Percentiles rank a stretch among this genome's conserved stretches.
phyloP scores from a whole-genome alignment of 2,113 vertebrate species.

The Phrynocephalus versicolor region DNA sequence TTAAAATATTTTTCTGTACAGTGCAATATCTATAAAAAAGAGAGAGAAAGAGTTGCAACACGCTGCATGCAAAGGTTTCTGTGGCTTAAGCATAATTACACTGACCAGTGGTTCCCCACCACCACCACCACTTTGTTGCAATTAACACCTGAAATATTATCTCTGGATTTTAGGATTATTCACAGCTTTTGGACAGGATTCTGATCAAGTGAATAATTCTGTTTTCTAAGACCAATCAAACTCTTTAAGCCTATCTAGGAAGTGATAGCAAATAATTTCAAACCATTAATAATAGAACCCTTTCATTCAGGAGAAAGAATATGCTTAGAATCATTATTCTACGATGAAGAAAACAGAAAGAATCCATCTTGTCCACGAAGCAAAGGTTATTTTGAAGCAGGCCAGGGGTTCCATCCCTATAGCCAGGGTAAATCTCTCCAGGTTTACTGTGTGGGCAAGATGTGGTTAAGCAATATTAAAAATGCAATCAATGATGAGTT shows the following conservation, averaged over 20 bases:
- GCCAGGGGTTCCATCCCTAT: slow-evolving; percentile 10
- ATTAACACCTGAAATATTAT: slow-evolving; percentile 51
- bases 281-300: not conserved
- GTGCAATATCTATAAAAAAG: slow-evolving; percentile 66
- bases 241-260: slow-evolving; percentile 9
- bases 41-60: slow-evolving; percentile 33
- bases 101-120: slow-evolving; percentile 38
- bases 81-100: slow-evolving; percentile 33
- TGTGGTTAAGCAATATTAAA: slow-evolving; percentile 44
- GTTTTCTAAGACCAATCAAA: not conserved
- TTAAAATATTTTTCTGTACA: slow-evolving; percentile 47
- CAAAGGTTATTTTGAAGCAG: not conserved
- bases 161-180: slow-evolving; percentile 21
- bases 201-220: not conserved
- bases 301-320: slow-evolving; percentile 24
- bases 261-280: not conserved
- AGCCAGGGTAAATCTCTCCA: slow-evolving; percentile 47
- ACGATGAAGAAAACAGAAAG: slow-evolving; percentile 26
- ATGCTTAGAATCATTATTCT: slow-evolving; percentile 8
- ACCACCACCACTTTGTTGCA: slow-evolving; percentile 58
- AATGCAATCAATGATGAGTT: slow-evolving; percentile 21
- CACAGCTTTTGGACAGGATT: slow-evolving; percentile 1
- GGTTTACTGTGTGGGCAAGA: slow-evolving; percentile 35
- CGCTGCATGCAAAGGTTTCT: slow-evolving; percentile 16
- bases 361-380: slow-evolving; percentile 22